phyloP scores from a whole-genome alignment of 2,797 vertebrate species.

The Loris lydekkerianus region DNA sequence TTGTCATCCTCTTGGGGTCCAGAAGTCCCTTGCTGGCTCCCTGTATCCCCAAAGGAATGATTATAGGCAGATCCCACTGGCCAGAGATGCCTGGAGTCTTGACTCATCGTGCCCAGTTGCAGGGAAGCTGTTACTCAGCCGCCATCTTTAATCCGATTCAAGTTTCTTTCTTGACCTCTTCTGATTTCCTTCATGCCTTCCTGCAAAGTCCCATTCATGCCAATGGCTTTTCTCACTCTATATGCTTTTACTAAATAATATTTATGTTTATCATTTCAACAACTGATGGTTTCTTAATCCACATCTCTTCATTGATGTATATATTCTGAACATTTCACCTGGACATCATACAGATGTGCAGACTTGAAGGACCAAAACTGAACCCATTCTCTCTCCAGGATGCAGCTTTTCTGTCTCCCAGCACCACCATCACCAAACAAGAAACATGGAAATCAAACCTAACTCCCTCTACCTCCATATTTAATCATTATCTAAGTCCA shows the following conservation, averaged over 20 bases:
- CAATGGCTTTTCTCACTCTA: not conserved
- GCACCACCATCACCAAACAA: not conserved
- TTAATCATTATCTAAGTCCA: slow-evolving; percentile 22
- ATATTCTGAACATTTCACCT: not conserved
- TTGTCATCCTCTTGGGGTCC: no score
- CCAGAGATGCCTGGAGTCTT: no score
- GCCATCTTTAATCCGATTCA: not conserved
- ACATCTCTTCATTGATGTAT: not conserved
- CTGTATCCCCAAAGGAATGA: no score
- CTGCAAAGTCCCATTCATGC: not conserved
- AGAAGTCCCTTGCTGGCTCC: no score
- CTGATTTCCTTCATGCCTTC: not conserved
- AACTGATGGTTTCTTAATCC: not conserved
- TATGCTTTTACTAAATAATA: not conserved
- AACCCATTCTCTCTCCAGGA: not conserved
- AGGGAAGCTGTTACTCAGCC: no score
- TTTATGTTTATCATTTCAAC: not conserved
- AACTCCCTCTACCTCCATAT: not conserved
- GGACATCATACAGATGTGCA: not conserved
- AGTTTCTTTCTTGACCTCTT: not conserved
- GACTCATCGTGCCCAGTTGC: no score
- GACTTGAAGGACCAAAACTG: not conserved
- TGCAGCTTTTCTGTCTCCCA: not conserved
- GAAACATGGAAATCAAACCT: not conserved
- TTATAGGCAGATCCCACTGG: no score